Evolutionary conservation across 1,140 invertebrate genomes (phyloP).

Genomic region (Drosophila truncata): DNA sequence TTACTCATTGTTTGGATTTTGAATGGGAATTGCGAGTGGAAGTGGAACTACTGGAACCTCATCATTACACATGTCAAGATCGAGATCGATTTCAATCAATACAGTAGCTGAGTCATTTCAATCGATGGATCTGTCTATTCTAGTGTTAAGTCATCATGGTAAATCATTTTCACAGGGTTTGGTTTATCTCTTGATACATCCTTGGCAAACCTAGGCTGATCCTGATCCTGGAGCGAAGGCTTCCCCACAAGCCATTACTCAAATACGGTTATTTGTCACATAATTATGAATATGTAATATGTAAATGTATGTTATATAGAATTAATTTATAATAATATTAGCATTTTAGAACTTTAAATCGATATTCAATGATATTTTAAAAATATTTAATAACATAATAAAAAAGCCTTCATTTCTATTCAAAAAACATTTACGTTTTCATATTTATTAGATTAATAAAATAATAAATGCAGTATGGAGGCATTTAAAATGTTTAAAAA

Average conservation of each 20-base stretch:
- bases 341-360: no score
- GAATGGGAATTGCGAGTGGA: slow-evolving; percentile 21
- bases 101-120: slow-evolving; percentile 13
- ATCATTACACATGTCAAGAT: slow-evolving; percentile 6
- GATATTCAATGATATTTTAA: no score
- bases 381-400: not conserved
- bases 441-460: not conserved
- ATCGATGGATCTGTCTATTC: not conserved
- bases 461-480: no score
- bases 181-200: no score
- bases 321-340: no score
- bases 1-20: slow-evolving; percentile 24
- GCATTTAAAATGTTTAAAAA: not conserved
- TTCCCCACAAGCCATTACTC: no score
- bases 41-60: slow-evolving; percentile 10
- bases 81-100: slow-evolving; percentile 13
- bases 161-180: not conserved
- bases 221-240: no score
- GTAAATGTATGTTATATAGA: no score
- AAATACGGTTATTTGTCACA: no score
- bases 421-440: not conserved
- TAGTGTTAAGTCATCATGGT: not conserved
- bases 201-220: no score
- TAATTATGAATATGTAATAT: no score
- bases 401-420: not conserved